These are phyloP conservation scores for Elymnias hypermnestra DNA, from an alignment of 1,140 invertebrate genomes.

Conservation along the genomic window DNA sequence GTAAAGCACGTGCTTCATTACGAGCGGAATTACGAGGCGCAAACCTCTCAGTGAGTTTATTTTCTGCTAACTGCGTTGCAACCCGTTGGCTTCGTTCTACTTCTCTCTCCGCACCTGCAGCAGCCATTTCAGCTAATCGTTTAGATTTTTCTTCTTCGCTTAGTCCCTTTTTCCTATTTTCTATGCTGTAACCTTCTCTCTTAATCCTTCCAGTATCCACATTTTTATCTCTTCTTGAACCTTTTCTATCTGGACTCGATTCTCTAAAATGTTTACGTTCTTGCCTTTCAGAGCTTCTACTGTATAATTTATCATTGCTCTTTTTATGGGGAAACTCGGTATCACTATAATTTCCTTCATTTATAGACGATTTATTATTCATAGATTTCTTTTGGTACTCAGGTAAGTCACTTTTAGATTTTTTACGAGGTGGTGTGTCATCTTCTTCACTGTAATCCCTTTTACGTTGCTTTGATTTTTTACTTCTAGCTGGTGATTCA, in stretches of 20 bases:
- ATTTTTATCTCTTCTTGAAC: slow-evolving; percentile 7
- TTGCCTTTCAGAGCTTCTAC: slow-evolving; percentile 8
- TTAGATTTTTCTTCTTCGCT: slow-evolving; percentile 84
- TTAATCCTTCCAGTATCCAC: not conserved
- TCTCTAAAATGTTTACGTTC: slow-evolving; percentile 9
- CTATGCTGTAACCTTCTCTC: not conserved
- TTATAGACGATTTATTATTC: slow-evolving; percentile 5
- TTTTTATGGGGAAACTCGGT: slow-evolving; percentile 11
- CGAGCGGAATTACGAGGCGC: slow-evolving; percentile 18
- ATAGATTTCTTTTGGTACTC: slow-evolving; percentile 2
- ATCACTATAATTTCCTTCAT: slow-evolving; percentile 4
- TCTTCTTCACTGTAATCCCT: slow-evolving; percentile 14
- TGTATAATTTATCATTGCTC: slow-evolving; percentile 11
- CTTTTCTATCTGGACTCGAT: slow-evolving; percentile 3
- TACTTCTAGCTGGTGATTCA: slow-evolving; percentile 13
- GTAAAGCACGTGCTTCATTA: slow-evolving; percentile 37
- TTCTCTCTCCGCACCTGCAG: slow-evolving; percentile 51
- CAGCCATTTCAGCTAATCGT: slow-evolving; percentile 87
- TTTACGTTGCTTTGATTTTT: slow-evolving; percentile 15
- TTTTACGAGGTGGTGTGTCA: slow-evolving; percentile 16
- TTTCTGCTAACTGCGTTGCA: slow-evolving; percentile 41
- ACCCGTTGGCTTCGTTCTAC: slow-evolving; percentile 42
- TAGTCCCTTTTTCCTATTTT: slow-evolving; percentile 23
- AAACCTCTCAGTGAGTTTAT: slow-evolving; percentile 25
- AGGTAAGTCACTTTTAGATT: slow-evolving; percentile 8